Conservation (phyloP, 2,113 vertebrate genomes). For the Monopterus albus region DNA sequence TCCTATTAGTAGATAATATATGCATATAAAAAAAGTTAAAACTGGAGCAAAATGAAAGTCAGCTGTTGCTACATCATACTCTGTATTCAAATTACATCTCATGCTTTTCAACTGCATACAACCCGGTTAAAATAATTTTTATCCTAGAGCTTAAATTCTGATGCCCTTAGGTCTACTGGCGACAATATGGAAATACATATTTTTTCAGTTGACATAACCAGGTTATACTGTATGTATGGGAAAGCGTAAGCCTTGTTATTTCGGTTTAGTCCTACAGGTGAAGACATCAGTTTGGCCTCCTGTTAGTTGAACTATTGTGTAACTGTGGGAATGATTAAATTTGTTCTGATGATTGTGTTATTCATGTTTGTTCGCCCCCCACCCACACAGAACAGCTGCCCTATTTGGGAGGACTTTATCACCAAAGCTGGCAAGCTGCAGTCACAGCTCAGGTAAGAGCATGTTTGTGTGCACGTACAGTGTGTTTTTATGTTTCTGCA, state of each 20-base stretch:
- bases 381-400: slow-evolving; percentile 83
- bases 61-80: neutral
- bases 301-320: slow-evolving; percentile 33
- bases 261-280: slow-evolving; percentile 35
- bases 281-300: slow-evolving; percentile 26
- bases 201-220: neutral
- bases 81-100: neutral
- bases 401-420: slow-evolving; percentile 88
- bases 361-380: slow-evolving; percentile 21
- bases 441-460: slow-evolving; percentile 84
- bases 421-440: slow-evolving; percentile 86
- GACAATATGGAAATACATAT: neutral
- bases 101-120: too few species aligned
- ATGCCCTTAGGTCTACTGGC: neutral
- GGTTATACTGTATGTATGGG: neutral
- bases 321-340: slow-evolving; percentile 47
- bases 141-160: neutral
- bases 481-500: too few species aligned
- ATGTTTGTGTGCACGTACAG: slow-evolving; percentile 13
- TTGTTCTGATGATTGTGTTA: slow-evolving; percentile 37
- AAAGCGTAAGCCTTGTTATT: neutral
- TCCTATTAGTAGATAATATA: neutral
- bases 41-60: neutral
- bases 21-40: neutral
- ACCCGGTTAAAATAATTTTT: neutral